A percentile compares a stretch with the other conserved stretches of the same genome.
These are phyloP conservation scores for Rhinogobio ventralis DNA, from an alignment of 2,797 vertebrate species.

Conservation along the genomic window DNA sequence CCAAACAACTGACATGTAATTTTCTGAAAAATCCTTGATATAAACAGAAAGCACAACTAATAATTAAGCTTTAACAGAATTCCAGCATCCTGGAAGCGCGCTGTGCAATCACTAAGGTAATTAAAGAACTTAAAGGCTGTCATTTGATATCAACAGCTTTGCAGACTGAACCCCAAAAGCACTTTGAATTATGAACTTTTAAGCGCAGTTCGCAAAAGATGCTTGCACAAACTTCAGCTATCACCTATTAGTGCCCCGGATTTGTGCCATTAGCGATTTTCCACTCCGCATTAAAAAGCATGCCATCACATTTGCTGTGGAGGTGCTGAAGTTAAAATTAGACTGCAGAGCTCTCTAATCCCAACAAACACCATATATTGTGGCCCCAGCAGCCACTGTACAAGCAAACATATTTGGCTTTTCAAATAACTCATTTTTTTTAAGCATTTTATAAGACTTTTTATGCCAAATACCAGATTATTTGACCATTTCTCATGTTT, in stretches of 20 bases:
- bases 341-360: constrained; percentile 53
- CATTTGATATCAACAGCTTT: constrained; percentile 58
- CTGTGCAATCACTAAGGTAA: constrained; percentile 39
- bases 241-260: constrained; percentile 50
- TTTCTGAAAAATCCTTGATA: constrained; percentile 13
- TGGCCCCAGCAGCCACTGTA: constrained; percentile 29
- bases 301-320: constrained; percentile 36
- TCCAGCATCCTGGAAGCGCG: constrained; percentile 15
- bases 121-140: constrained; percentile 51
- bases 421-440: constrained; percentile 15
- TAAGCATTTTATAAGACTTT: background rate
- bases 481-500: background rate
- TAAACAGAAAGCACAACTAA: constrained; percentile 11
- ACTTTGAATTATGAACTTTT: constrained; percentile 56
- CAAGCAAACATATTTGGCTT: constrained; percentile 20
- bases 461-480: background rate
- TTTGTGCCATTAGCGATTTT: constrained; percentile 60
- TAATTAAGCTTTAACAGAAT: constrained; percentile 27
- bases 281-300: constrained; percentile 48
- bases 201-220: constrained; percentile 47
- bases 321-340: constrained; percentile 53
- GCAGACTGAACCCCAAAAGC: constrained; percentile 57
- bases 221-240: constrained; percentile 47
- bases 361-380: constrained; percentile 38
- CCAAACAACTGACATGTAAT: background rate